These are phyloP conservation scores for Pagrus major DNA, from an alignment of 2,113 vertebrate genomes.

Conservation along the genomic window DNA sequence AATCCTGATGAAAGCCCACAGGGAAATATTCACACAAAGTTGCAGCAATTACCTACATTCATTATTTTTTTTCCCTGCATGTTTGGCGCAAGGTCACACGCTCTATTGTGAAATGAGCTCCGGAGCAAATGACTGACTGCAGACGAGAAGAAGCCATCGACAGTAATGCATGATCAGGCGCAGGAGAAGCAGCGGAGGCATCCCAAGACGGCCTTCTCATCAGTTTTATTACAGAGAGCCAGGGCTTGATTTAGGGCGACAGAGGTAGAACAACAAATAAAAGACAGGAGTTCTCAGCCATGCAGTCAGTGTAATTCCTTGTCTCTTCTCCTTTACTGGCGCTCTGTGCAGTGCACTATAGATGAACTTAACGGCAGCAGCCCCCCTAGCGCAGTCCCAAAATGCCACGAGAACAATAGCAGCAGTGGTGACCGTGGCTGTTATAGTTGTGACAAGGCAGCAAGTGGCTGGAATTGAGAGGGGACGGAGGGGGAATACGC, in stretches of 20 bases:
- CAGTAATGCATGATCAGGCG: conserved; percentile 14
- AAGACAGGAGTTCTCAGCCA: conserved; percentile 33
- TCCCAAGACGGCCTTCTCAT: conserved; percentile 6
- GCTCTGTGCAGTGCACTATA: conserved; percentile 29
- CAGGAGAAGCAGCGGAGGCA: background rate
- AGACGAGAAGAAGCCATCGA: background rate
- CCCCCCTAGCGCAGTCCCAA: conserved; percentile 36
- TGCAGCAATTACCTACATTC: conserved; percentile 24
- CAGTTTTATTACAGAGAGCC: conserved; percentile 35
- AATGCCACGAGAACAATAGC: conserved; percentile 55
- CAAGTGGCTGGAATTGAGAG: conserved; percentile 60
- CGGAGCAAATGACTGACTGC: background rate
- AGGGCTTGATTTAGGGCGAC: conserved; percentile 40
- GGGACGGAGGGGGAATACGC: conserved; percentile 1
- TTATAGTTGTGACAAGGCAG: conserved; percentile 51
- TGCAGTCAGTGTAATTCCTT: conserved; percentile 37
- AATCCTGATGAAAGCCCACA: conserved; percentile 43
- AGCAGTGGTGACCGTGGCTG: conserved; percentile 20
- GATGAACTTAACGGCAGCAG: conserved; percentile 52
- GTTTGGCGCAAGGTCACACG: conserved; percentile 14
- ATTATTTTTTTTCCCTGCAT: conserved; percentile 24
- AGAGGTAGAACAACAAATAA: conserved; percentile 46
- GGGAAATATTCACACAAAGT: conserved; percentile 44
- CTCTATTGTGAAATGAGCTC: background rate
- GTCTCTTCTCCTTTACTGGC: conserved; percentile 37